Conservation (phyloP, 35 echinoderm and acorn worm species). For the Ophioderma brevispina region DNA sequence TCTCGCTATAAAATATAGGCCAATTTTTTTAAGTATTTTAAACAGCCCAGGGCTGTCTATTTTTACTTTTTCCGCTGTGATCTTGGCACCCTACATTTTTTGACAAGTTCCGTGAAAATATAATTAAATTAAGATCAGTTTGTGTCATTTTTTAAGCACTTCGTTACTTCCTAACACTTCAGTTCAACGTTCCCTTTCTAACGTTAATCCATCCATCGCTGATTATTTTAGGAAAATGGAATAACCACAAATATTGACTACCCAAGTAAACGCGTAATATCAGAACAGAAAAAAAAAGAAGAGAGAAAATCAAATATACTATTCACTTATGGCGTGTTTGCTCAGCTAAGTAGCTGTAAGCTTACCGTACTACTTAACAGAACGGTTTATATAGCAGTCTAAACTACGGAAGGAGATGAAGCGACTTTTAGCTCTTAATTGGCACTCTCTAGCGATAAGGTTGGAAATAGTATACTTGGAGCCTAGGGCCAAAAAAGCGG, state of each 20-base stretch:
- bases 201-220: not conserved
- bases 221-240: constrained; percentile 3
- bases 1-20: not conserved
- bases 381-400: not conserved
- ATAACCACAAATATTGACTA: not conserved
- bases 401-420: not conserved
- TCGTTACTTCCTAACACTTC: not conserved
- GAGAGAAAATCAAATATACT: constrained; percentile 1
- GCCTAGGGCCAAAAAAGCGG: constrained; percentile 1
- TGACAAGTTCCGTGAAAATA: not conserved
- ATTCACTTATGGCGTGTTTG: constrained; percentile 1
- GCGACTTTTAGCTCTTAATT: not conserved
- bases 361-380: constrained; percentile 1
- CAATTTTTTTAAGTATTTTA: too few relatives aligned
- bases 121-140: not conserved
- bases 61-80: not conserved
- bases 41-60: not conserved
- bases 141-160: not conserved
- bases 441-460: not conserved
- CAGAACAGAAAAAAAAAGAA: not conserved
- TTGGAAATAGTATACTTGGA: not conserved
- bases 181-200: not conserved
- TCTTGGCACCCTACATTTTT: not conserved
- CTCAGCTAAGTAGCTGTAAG: not conserved
- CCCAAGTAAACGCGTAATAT: not conserved